These are phyloP conservation scores for Drosophila tropicalis DNA, from an alignment of 1,140 invertebrate genomes.

Conservation along the genomic window DNA sequence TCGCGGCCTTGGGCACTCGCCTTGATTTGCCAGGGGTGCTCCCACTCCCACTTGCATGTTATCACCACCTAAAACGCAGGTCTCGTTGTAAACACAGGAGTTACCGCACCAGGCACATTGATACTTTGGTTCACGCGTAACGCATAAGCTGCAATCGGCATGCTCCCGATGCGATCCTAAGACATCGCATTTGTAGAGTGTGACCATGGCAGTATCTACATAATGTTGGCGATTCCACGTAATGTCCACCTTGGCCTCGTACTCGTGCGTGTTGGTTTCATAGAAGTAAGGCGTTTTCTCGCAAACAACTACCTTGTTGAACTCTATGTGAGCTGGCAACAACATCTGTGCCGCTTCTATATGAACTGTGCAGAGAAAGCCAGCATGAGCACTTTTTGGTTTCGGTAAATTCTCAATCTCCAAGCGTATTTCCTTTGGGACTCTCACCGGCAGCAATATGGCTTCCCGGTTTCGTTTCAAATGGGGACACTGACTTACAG, in stretches of 20 bases:
- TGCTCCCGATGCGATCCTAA: slow-evolving; percentile 95
- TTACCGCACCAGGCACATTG: slow-evolving; percentile 96
- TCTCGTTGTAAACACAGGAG: slow-evolving; percentile 92
- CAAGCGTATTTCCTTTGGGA: slow-evolving; percentile 93
- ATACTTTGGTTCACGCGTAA: slow-evolving; percentile 93
- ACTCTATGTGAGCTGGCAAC: slow-evolving; percentile 92
- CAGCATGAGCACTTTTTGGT: slow-evolving; percentile 92
- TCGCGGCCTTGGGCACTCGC: slow-evolving; percentile 94
- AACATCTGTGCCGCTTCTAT: slow-evolving; percentile 95
- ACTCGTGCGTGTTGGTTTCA: slow-evolving; percentile 92
- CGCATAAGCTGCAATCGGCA: slow-evolving; percentile 96
- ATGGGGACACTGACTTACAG: slow-evolving; percentile 93
- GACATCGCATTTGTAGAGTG: slow-evolving; percentile 97
- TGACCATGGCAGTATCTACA: slow-evolving; percentile 94
- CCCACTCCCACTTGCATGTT: slow-evolving; percentile 1
- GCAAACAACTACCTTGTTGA: slow-evolving; percentile 92
- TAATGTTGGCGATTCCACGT: slow-evolving; percentile 97
- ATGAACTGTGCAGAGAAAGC: slow-evolving; percentile 95
- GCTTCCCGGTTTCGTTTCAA: slow-evolving; percentile 87
- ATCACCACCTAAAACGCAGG: slow-evolving; percentile 84
- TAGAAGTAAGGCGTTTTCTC: slow-evolving; percentile 96
- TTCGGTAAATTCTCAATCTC: slow-evolving; percentile 95
- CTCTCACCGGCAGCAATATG: slow-evolving; percentile 93
- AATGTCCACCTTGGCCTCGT: slow-evolving; percentile 94
- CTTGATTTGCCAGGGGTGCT: slow-evolving; percentile 83